phyloP scores from a whole-genome alignment of 2,113 vertebrate genomes.

The Mus spicilegus region DNA sequence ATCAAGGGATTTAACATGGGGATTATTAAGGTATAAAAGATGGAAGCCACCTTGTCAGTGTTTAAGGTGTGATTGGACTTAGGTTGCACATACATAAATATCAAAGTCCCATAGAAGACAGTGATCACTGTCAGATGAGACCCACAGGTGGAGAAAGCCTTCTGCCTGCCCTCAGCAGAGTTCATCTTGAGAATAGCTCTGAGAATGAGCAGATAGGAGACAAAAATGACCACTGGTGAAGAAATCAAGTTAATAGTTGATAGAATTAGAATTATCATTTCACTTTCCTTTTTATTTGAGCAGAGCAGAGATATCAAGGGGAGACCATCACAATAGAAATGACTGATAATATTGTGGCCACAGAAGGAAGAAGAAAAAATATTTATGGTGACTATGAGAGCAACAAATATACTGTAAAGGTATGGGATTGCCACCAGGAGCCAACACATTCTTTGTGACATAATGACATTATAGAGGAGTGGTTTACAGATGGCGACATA shows the following conservation, averaged over 20 bases:
- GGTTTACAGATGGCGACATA: constrained; percentile 71
- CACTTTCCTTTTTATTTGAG: constrained; percentile 53
- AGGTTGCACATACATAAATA: constrained; percentile 56
- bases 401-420: constrained; percentile 47
- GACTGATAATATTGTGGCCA: constrained; percentile 59
- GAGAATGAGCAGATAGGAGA: constrained; percentile 43
- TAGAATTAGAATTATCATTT: constrained; percentile 38
- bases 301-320: constrained; percentile 73
- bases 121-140: constrained; percentile 61
- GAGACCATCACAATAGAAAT: constrained; percentile 78
- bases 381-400: constrained; percentile 23
- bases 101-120: constrained; percentile 61
- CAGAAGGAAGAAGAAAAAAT: constrained; percentile 67
- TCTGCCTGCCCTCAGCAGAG: background rate
- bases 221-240: background rate
- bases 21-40: constrained; percentile 66
- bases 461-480: constrained; percentile 54
- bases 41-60: constrained; percentile 55
- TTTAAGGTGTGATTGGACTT: constrained; percentile 51
- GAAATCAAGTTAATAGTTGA: constrained; percentile 36
- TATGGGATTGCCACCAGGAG: constrained; percentile 13
- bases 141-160: constrained; percentile 43
- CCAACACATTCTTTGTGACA: constrained; percentile 48
- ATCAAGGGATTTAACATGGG: constrained; percentile 73
- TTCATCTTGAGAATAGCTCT: constrained; percentile 15